Percentiles rank a stretch among this genome's conserved stretches.
Evolutionary conservation across 2,797 vertebrate genomes (phyloP).

Genomic region (Tapera naevia): DNA sequence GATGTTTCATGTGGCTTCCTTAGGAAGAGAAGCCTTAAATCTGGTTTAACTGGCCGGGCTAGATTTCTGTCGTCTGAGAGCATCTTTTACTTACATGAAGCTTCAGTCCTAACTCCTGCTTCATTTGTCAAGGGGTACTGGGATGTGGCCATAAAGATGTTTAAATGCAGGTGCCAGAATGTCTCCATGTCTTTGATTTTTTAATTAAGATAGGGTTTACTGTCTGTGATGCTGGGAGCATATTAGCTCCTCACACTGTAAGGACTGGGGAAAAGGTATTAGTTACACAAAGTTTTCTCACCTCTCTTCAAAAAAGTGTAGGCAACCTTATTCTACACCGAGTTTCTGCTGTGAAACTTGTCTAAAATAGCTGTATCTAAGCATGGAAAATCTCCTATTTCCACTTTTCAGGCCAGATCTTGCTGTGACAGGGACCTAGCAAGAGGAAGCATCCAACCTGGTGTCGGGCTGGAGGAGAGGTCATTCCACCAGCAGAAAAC

Average conservation of each 20-base stretch:
- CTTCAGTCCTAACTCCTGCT: neutral
- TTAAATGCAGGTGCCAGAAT: neutral
- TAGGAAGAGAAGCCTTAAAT: neutral
- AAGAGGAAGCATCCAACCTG: neutral
- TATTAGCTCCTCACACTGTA: neutral
- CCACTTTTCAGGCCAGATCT: neutral
- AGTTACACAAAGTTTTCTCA: neutral
- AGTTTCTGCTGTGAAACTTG: neutral
- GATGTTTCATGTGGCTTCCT: constrained; percentile 39
- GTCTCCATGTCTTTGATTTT: neutral
- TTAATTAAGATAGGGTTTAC: neutral
- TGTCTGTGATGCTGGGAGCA: neutral
- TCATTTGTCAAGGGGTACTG: neutral
- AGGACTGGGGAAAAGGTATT: neutral
- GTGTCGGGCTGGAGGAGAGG: neutral
- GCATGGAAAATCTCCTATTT: neutral
- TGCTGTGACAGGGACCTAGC: neutral
- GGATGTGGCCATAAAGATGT: neutral
- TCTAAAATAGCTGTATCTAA: neutral
- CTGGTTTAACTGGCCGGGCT: neutral
- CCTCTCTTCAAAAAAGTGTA: neutral
- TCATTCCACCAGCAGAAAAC: neutral
- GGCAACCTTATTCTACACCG: neutral
- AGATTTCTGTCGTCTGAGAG: neutral
- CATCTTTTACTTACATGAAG: neutral